These are phyloP conservation scores for Bovichtus variegatus DNA, from an alignment of 2,797 vertebrate species.

Conservation along the genomic window DNA sequence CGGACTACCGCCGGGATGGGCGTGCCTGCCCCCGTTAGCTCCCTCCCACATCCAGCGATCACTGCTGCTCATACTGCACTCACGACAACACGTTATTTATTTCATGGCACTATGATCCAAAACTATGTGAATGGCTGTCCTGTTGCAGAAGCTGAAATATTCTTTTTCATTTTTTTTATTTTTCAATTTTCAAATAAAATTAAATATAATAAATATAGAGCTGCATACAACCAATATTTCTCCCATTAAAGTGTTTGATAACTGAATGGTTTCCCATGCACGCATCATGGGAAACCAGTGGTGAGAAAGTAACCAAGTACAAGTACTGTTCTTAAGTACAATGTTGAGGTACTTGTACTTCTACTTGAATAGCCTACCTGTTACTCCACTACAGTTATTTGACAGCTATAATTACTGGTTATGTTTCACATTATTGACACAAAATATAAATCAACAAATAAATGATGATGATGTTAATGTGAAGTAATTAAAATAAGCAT, in stretches of 20 bases:
- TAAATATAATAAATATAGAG: background rate
- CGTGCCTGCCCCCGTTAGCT: constrained; percentile 48
- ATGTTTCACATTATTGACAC: too few relatives aligned
- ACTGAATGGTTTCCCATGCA: background rate
- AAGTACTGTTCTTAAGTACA: too few relatives aligned
- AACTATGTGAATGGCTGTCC: background rate
- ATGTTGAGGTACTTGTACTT: too few relatives aligned
- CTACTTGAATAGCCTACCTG: too few relatives aligned
- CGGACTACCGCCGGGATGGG: constrained; percentile 54
- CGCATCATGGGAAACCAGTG: background rate
- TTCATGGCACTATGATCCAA: background rate
- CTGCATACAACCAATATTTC: background rate
- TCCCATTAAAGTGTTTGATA: background rate
- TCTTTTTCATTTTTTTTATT: too few relatives aligned
- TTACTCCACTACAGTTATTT: too few relatives aligned
- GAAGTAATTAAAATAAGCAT: too few relatives aligned
- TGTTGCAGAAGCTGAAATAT: background rate
- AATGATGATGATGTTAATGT: too few relatives aligned
- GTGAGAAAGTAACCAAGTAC: background rate
- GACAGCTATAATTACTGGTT: too few relatives aligned
- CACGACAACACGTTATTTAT: background rate
- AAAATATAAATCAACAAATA: too few relatives aligned
- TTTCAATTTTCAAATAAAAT: background rate
- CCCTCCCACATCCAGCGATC: constrained; percentile 47
- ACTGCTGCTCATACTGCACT: background rate